These are phyloP conservation scores for Xiphophorus hellerii DNA, from an alignment of 2,113 vertebrate genomes.

Conservation along the genomic window DNA sequence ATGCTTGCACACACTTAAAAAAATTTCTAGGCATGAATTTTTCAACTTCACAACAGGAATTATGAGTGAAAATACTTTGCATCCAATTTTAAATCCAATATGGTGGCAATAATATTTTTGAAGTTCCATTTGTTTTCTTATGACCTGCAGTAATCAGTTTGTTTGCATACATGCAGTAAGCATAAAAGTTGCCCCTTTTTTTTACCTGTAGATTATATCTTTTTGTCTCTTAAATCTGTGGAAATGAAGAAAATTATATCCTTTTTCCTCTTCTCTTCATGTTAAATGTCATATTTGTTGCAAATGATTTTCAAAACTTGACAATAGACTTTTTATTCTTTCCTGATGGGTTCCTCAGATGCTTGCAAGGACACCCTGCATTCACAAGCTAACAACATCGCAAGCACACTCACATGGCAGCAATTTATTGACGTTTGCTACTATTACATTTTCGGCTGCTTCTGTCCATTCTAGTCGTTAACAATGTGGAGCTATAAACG, in stretches of 20 bases:
- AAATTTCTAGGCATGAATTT: too few relatives aligned
- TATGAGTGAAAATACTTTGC: too few relatives aligned
- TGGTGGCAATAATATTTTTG: too few relatives aligned
- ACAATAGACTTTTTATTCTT: conserved; percentile 45
- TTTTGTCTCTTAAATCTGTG: neutral
- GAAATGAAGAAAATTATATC: neutral
- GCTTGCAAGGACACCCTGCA: conserved; percentile 27
- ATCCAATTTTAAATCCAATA: too few relatives aligned
- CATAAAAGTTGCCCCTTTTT: too few relatives aligned
- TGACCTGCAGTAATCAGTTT: too few relatives aligned
- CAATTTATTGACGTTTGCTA: neutral
- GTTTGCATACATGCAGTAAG: too few relatives aligned
- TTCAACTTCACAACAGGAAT: too few relatives aligned
- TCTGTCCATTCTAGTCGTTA: neutral
- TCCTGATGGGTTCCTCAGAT: conserved; percentile 10
- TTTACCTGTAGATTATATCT: neutral
- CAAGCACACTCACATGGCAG: conserved; percentile 6
- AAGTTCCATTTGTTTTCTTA: too few relatives aligned
- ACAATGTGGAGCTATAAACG: neutral
- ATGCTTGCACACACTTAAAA: too few relatives aligned
- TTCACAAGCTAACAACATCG: conserved; percentile 5
- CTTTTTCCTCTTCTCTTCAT: neutral
- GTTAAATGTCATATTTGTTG: conserved; percentile 50
- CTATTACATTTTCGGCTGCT: conserved; percentile 8
- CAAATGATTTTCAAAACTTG: conserved; percentile 34